A percentile compares a stretch with the other conserved stretches of the same genome.
These are phyloP conservation scores for Molossus alvarezi DNA, from an alignment of 2,797 vertebrate species.

Conservation along the genomic window DNA sequence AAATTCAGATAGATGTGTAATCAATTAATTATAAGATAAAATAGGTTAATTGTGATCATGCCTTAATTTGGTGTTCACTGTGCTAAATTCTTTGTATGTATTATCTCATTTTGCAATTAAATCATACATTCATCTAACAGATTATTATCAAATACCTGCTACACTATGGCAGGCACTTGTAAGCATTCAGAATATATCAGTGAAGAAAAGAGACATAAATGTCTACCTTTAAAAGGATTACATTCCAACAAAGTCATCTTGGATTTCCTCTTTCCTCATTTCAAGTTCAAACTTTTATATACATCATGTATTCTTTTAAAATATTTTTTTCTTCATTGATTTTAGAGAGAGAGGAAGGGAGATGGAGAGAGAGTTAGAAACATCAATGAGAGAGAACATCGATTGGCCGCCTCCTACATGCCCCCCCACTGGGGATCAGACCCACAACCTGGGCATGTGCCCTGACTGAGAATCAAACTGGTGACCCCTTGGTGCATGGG, in stretches of 20 bases:
- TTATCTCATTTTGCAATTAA: not conserved
- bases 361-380: no score
- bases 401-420: no score
- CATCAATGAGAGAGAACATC: no score
- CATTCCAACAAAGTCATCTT: not conserved
- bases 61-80: not conserved
- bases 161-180: not conserved
- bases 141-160: not conserved
- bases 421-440: no score
- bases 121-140: not conserved
- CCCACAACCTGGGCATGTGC: no score
- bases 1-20: not conserved
- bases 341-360: no score
- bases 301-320: not conserved
- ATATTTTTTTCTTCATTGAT: no score
- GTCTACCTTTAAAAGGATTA: not conserved
- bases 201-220: not conserved
- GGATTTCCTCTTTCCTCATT: not conserved
- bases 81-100: not conserved
- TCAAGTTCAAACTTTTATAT: constrained; percentile 14
- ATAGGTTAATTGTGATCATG: not conserved
- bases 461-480: no score
- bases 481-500: no score
- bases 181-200: not conserved
- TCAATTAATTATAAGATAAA: not conserved